A percentile compares a stretch with the other conserved stretches of the same genome.
phyloP scores from a whole-genome alignment of 2,113 vertebrate species.

The Odocoileus virginianus region DNA sequence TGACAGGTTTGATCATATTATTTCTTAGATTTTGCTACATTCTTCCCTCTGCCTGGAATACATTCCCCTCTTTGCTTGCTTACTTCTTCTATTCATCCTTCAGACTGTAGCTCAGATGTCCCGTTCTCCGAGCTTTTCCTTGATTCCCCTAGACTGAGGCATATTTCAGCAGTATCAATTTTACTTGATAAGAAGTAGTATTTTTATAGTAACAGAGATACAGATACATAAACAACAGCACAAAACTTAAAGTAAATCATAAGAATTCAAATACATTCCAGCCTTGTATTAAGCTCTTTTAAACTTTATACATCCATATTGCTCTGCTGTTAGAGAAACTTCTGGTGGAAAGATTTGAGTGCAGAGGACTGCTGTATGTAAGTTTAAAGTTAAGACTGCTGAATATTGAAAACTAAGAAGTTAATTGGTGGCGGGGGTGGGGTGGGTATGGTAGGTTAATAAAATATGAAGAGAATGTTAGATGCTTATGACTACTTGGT shows the following conservation, averaged over 20 bases:
- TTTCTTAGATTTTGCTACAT: not conserved
- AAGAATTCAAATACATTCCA: not conserved
- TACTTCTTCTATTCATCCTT: constrained; percentile 29
- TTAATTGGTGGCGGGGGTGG: not conserved
- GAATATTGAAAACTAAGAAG: constrained; percentile 14
- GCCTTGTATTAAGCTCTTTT: not conserved
- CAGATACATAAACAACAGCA: not conserved
- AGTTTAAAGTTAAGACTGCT: not conserved
- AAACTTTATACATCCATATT: not conserved
- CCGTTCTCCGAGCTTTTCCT: not conserved
- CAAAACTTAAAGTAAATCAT: constrained; percentile 9
- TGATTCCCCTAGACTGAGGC: not conserved
- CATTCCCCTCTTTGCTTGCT: not conserved
- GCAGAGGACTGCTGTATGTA: not conserved
- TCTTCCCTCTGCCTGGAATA: not conserved
- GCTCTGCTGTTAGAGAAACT: not conserved
- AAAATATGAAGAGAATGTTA: not conserved
- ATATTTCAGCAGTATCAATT: not conserved
- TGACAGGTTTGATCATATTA: not conserved
- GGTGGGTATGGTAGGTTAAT: not conserved
- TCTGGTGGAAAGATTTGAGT: not conserved
- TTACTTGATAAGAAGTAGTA: not conserved
- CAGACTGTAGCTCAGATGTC: not conserved
- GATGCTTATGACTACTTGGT: not conserved
- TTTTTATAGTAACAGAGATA: not conserved